These are phyloP conservation scores for Pecten maximus DNA, from an alignment of 2,888 invertebrate genomes.

Conservation along the genomic window DNA sequence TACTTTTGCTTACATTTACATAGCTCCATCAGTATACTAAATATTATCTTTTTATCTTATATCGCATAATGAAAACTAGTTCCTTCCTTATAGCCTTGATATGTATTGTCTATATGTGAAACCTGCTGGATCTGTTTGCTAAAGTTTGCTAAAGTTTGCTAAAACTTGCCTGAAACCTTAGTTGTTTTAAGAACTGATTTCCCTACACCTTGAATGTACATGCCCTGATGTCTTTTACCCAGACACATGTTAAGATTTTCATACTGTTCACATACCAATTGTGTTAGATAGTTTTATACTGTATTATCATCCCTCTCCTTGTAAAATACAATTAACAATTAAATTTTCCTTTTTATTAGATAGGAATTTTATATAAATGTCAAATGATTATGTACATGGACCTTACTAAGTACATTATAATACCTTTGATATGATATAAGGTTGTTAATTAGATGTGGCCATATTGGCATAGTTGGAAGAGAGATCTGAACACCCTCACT, in stretches of 20 bases:
- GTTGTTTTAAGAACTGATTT: background rate
- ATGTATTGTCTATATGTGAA: background rate
- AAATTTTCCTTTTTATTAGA: too few relatives aligned
- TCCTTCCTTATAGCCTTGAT: background rate
- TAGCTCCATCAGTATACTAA: background rate
- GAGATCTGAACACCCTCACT: background rate
- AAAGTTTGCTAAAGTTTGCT: background rate
- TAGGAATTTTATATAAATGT: too few relatives aligned
- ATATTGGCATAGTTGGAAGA: background rate
- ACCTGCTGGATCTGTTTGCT: background rate
- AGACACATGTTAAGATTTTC: background rate
- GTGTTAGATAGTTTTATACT: background rate
- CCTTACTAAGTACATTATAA: too few relatives aligned
- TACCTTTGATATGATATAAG: background rate
- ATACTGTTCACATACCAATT: background rate
- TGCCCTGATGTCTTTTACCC: background rate
- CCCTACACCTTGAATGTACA: background rate
- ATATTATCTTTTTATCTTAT: background rate
- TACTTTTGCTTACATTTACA: background rate
- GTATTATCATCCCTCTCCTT: too few relatives aligned
- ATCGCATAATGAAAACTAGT: background rate
- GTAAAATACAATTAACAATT: too few relatives aligned
- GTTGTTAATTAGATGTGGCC: background rate
- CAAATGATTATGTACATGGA: too few relatives aligned
- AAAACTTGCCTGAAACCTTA: background rate